Conservation (phyloP, 2,888 invertebrate species). For the Aplocera efformata region DNA sequence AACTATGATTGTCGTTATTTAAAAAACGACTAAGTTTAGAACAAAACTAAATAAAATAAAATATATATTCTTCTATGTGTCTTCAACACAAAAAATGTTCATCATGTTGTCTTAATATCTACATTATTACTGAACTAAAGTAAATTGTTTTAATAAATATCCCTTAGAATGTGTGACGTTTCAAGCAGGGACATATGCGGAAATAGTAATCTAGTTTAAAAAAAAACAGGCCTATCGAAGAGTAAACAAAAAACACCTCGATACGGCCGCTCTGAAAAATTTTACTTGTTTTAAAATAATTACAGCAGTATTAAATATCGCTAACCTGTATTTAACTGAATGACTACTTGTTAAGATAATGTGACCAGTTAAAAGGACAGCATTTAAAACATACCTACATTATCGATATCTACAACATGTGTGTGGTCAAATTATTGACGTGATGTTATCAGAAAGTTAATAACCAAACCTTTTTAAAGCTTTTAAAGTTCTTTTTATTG, state of each 20-base stretch:
- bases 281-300: slow-evolving; percentile 21
- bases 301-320: slow-evolving; percentile 19
- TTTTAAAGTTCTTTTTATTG: slow-evolving; percentile 31
- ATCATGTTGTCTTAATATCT: too few relatives aligned
- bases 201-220: too few relatives aligned
- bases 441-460: slow-evolving; percentile 28
- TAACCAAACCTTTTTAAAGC: slow-evolving; percentile 34
- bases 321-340: slow-evolving; percentile 27
- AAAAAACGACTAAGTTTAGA: too few relatives aligned
- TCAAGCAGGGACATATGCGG: too few relatives aligned
- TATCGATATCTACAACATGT: slow-evolving; percentile 24
- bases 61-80: too few relatives aligned
- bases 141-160: too few relatives aligned
- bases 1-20: too few relatives aligned
- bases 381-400: slow-evolving; percentile 28
- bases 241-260: slow-evolving; percentile 9
- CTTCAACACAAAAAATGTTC: too few relatives aligned
- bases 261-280: slow-evolving; percentile 14
- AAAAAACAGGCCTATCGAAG: slow-evolving; percentile 6
- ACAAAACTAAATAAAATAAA: too few relatives aligned
- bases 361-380: slow-evolving; percentile 22
- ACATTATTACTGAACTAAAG: too few relatives aligned
- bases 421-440: slow-evolving; percentile 25
- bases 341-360: slow-evolving; percentile 28
- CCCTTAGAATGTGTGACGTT: too few relatives aligned